Conservation (phyloP, 2,797 vertebrate genomes). For the Heterohyrax brucei region DNA sequence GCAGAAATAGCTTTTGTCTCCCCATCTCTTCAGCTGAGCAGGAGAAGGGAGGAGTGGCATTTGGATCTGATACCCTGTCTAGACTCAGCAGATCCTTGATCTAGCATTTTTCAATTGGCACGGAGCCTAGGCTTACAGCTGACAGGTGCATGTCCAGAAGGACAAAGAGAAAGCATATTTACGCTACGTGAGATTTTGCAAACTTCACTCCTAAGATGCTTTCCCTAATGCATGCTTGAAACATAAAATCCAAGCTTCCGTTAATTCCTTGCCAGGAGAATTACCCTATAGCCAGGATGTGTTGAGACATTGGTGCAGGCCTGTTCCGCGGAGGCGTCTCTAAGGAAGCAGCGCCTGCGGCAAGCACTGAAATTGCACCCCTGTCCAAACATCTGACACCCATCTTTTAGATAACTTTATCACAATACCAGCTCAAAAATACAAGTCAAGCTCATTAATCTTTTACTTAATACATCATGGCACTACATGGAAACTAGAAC, state of each 20-base stretch:
- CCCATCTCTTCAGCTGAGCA: neutral
- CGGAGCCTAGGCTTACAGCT: constrained; percentile 67
- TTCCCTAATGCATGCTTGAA: constrained; percentile 58
- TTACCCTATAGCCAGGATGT: constrained; percentile 63
- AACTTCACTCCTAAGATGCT: constrained; percentile 29
- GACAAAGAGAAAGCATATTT: constrained; percentile 53
- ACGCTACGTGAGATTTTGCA: constrained; percentile 45
- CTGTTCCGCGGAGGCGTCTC: neutral
- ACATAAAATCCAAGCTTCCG: neutral
- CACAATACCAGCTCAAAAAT: no score
- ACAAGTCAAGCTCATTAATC: no score
- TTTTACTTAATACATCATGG: no score
- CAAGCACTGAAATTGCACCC: no score
- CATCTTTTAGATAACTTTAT: no score
- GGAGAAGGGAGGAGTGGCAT: neutral
- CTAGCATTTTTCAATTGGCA: constrained; percentile 53
- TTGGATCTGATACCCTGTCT: neutral
- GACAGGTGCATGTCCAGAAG: constrained; percentile 75
- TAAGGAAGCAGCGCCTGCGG: no score
- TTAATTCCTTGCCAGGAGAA: constrained; percentile 60
- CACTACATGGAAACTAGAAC: no score
- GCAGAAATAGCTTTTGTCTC: neutral
- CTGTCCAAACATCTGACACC: no score
- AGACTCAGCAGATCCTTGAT: neutral
- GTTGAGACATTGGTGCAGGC: neutral